Percentiles rank a stretch among this genome's conserved stretches.
phyloP scores from a whole-genome alignment of 2,888 invertebrate species.

The Leucophenga maculata region DNA sequence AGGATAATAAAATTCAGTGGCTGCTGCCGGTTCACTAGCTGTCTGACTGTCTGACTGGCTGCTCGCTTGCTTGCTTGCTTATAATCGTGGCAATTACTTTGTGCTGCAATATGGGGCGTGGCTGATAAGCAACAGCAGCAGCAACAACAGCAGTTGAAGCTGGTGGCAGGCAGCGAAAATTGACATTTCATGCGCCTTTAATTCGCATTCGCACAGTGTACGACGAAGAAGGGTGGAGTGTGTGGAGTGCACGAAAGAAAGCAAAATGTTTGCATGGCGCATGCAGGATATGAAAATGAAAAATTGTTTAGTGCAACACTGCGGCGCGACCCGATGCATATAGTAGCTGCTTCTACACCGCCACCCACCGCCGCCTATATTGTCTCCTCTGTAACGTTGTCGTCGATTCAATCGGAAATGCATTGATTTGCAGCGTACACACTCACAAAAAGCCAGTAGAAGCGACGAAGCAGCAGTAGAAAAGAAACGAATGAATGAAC shows the following conservation, averaged over 20 bases:
- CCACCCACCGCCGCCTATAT: neutral
- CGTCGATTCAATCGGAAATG: conserved; percentile 30
- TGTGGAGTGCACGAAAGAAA: neutral
- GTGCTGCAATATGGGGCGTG: conserved; percentile 15
- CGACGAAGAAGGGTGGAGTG: too few relatives aligned
- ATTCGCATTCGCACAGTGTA: neutral
- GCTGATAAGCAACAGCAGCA: conserved; percentile 4
- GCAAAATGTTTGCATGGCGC: neutral
- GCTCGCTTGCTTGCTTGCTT: neutral
- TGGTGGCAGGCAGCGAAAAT: neutral
- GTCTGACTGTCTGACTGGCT: neutral
- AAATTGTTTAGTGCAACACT: conserved; percentile 35
- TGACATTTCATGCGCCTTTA: conserved; percentile 22
- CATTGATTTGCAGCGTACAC: conserved; percentile 28
- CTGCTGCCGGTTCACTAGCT: neutral
- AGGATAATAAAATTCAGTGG: conserved; percentile 9
- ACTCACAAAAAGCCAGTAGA: neutral
- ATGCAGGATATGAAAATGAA: conserved; percentile 35
- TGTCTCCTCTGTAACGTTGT: neutral
- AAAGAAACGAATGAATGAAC: neutral
- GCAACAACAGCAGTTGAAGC: neutral
- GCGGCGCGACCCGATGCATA: neutral
- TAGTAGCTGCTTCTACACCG: neutral
- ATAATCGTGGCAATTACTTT: conserved; percentile 29
- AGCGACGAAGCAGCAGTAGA: neutral